Conservation (phyloP, 2,113 vertebrate genomes). For the Scytalopus superciliaris region DNA sequence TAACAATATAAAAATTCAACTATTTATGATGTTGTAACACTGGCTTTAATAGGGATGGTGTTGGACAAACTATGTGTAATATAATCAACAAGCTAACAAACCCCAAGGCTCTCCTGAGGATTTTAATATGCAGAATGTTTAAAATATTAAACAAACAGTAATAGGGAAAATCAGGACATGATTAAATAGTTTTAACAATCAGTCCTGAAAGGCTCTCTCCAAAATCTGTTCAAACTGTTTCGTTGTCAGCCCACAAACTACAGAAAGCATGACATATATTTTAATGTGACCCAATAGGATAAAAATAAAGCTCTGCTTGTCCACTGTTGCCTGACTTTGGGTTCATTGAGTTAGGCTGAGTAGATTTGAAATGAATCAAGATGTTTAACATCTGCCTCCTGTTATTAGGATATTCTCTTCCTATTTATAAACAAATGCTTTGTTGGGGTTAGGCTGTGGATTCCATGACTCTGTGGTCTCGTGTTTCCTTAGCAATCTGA, state of each 20-base stretch:
- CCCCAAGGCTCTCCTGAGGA: neutral
- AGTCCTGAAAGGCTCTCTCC: neutral
- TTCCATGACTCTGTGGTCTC: constrained; percentile 45
- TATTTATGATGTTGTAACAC: constrained; percentile 34
- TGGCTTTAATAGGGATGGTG: neutral
- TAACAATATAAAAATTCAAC: constrained; percentile 34
- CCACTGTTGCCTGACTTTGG: constrained; percentile 43
- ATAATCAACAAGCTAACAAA: constrained; percentile 17
- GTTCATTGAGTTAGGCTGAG: constrained; percentile 45
- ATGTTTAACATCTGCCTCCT: constrained; percentile 75
- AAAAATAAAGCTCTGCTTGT: constrained; percentile 65
- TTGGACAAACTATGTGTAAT: neutral
- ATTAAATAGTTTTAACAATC: constrained; percentile 19
- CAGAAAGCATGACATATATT: constrained; percentile 44
- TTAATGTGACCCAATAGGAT: constrained; percentile 61
- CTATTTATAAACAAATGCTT: constrained; percentile 77
- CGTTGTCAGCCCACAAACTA: constrained; percentile 34
- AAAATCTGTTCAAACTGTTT: constrained; percentile 29
- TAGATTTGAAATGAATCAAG: constrained; percentile 70
- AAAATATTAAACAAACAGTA: constrained; percentile 46
- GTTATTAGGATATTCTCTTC: constrained; percentile 73
- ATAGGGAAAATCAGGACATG: neutral
- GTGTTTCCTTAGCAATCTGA: constrained; percentile 33
- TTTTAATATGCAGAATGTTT: constrained; percentile 25
- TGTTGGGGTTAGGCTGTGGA: constrained; percentile 47